Evolutionary conservation across 1,140 invertebrate genomes (phyloP), one percentile per base, ranked within the genome.

Genomic region (Lineus longissimus): DNA sequence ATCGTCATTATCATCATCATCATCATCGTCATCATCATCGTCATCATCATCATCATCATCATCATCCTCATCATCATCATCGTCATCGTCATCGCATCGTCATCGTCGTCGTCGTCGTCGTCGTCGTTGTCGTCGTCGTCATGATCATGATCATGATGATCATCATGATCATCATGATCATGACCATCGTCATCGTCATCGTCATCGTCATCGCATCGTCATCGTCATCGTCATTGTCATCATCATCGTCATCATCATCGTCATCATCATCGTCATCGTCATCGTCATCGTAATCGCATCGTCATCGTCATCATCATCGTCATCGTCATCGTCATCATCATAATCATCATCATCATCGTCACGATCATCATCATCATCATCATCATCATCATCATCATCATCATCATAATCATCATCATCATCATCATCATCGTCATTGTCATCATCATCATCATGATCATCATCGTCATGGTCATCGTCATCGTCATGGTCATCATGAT

Each of bases 1-100:
- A 56, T 29, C 55, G 30, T 56, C 55, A 57, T 57, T 30, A 31
- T 57, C 55, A 57, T 57, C 55, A 57, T 57, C 55, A 57, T 56
- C 55, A 56, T 56, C 55, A 29, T 56, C 55, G 2, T 56, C 55
- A 29, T 27, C 55, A 17, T 57, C 55, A 17, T 57, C 55, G 29
- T 57, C 55, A 31, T 57, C 55, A 57, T 57, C 55, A 57, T 31
- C 23, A 31, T 57, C 55, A 31, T 57, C 55, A 57, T 57, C 55
- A n/a, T n/a, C n/a, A n/a, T n/a, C n/a, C n/a, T n/a, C n/a, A n/a
- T n/a, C n/a, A n/a, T n/a, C n/a, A n/a, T n/a, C n/a, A n/a, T n/a
- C n/a, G n/a, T n/a, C n/a, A n/a, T n/a, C n/a, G n/a, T n/a, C n/a
- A n/a, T n/a, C n/a, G n/a, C n/a, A n/a, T n/a, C n/a, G n/a, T n/a